These are phyloP conservation scores for Lutjanus campechanus DNA, from an alignment of 2,797 vertebrate genomes.

Conservation along the genomic window DNA sequence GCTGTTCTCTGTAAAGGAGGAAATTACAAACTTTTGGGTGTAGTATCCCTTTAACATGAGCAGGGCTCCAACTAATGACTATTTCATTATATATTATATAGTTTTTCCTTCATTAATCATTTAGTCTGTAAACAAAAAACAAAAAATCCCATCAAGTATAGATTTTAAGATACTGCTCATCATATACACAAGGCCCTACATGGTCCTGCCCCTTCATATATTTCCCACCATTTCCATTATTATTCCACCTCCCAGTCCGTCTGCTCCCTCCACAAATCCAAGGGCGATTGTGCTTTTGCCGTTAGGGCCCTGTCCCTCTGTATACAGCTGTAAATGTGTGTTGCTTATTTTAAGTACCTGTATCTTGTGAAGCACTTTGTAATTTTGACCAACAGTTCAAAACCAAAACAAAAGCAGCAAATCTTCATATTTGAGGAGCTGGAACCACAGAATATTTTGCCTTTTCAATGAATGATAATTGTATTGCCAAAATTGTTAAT, in stretches of 20 bases:
- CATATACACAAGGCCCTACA: too few species aligned
- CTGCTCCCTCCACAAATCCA: too few species aligned
- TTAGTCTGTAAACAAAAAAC: slow-evolving; percentile 12
- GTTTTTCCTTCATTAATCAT: too few species aligned
- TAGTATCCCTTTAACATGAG: neutral
- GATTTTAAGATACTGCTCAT: too few species aligned
- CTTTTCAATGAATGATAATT: neutral
- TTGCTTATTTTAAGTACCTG: neutral
- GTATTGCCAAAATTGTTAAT: neutral
- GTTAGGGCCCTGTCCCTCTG: too few species aligned
- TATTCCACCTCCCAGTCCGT: too few species aligned
- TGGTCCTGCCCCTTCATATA: too few species aligned
- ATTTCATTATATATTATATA: neutral
- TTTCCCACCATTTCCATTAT: too few species aligned
- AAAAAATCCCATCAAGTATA: neutral
- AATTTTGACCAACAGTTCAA: neutral
- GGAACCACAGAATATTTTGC: neutral
- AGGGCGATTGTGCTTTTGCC: too few species aligned
- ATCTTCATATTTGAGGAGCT: slow-evolving; percentile 13
- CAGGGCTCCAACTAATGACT: neutral
- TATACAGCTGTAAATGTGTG: too few species aligned
- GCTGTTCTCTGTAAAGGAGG: neutral
- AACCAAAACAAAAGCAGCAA: neutral
- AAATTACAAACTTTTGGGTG: neutral
- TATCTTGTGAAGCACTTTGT: too few species aligned